Evolutionary conservation across 2,888 invertebrate genomes (phyloP), one percentile per base, ranked within the genome.

Genomic region (Eledone cirrhosa): DNA sequence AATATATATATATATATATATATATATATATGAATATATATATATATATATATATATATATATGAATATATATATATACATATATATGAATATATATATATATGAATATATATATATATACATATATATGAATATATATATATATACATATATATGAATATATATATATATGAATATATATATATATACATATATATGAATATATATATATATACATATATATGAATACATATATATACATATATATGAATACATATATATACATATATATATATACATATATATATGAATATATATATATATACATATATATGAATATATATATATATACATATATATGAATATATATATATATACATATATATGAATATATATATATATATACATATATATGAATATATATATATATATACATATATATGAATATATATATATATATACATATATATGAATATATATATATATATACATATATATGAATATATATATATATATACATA

Each of bases 41-140:
- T 53, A 53, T 53, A 53, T 53, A 53, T 53, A 53, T 53, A 53
- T 53, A 53, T 53, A 53, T 53, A 53, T 53, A 53, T 53, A 53
- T 53, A 53, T 53, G 19, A 16, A 53, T 53, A 53, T 53, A 53
- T 53, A 53, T 53, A 53, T 53, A 53, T 53, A 53, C 22, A 53
- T 53, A 53, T 19, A 13, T 19, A 19, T 16, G 14, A 53, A 53
- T 19, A 53, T 53, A 53, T 19, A 16, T 53, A 19, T 19, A 53
- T 16, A 53, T 16, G 19, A 53, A 19, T 16, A 53, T 16, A 53
- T 16, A 53, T 13, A n/a, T n/a, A n/a, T n/a, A n/a, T n/a, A n/a
- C n/a, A 53, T 53, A 19, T 13, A 53, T 53, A 53, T 53, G 19
- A 16, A 19, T 53, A 53, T 53, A 53, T 53, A 53, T 53, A 53